These are phyloP conservation scores for Resseliella maxima DNA, from an alignment of 2,888 invertebrate genomes.

Conservation along the genomic window DNA sequence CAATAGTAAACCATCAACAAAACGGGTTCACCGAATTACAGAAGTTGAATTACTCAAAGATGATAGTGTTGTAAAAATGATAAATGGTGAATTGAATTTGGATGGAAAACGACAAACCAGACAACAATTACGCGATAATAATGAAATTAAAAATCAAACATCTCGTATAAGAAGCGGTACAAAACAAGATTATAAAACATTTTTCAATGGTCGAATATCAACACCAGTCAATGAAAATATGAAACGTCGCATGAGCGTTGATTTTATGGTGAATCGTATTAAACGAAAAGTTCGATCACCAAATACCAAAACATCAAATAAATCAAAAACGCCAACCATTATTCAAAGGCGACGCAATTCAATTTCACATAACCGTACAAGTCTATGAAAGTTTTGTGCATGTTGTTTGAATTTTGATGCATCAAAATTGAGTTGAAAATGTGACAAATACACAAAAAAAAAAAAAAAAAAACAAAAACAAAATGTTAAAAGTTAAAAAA, in stretches of 20 bases:
- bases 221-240: background rate
- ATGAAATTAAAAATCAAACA: background rate
- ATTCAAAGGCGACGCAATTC: background rate
- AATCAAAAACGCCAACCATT: background rate
- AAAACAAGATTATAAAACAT: background rate
- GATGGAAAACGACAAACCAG: background rate
- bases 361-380: background rate
- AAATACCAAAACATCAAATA: background rate
- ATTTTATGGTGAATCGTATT: background rate
- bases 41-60: background rate
- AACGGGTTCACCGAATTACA: background rate
- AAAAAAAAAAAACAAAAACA: background rate
- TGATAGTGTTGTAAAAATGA: background rate
- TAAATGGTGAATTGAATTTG: too few species aligned
- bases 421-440: background rate
- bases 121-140: background rate
- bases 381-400: background rate
- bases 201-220: background rate
- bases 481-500: too few species aligned
- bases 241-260: constrained; percentile 1
- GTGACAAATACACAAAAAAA: background rate
- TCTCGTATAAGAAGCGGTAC: background rate
- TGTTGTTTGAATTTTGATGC: background rate
- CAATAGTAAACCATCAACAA: background rate
- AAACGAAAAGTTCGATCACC: background rate